Base-by-base conservation (phyloP, 2,113 vertebrate species). In the Microtus ochrogaster region DNA sequence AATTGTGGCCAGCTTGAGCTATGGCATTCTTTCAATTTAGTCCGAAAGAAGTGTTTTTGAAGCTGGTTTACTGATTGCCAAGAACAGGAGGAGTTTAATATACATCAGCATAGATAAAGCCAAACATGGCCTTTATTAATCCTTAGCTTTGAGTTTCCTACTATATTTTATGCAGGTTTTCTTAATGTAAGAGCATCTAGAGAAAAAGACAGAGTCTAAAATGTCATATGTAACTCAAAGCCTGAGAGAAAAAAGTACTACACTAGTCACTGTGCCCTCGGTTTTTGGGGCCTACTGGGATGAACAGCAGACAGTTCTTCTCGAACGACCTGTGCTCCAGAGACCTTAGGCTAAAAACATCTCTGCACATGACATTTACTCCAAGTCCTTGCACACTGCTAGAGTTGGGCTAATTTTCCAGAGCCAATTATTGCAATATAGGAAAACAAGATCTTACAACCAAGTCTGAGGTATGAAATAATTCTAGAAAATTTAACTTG, bases 51-150 rank as follows among this genome's bases (percentile, higher is more conserved):
- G 28, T 88, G 33, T 88, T 92, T 63, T 96, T 92, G 78, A 83
- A 93, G 86, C 96, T 93, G 89, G 49, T 87, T 96, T 90, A 77
- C 92, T 88, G 66, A 52, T 84, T 94, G 92, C 82, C 91, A 96
- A 97, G 97, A 94, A 96, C n/a, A 92, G 94, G 96, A 94, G 90
- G 55, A 97, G 92, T 95, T 96, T 97, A 96, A 97, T 97, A 97
- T 97, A 97, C 93, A 96, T 72, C 87, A 91, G 92, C 79, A 79
- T 90, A 65, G 84, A 89, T 61, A 86, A 93, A 88, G 78, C 79
- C 89, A 96, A 96, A 95, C 90, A 90, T 81, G 84, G 68, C 72
- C 90, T 95, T 88, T 94, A 82, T 90, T 52, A 93, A 82, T 94
- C 81, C 88, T 93, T 66, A 92, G 68, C 77, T 89, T 88, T 33